Percentiles rank a stretch among this genome's conserved stretches.
phyloP scores from a whole-genome alignment of 2,888 invertebrate genomes.

The Lithophane semibrunnea region DNA sequence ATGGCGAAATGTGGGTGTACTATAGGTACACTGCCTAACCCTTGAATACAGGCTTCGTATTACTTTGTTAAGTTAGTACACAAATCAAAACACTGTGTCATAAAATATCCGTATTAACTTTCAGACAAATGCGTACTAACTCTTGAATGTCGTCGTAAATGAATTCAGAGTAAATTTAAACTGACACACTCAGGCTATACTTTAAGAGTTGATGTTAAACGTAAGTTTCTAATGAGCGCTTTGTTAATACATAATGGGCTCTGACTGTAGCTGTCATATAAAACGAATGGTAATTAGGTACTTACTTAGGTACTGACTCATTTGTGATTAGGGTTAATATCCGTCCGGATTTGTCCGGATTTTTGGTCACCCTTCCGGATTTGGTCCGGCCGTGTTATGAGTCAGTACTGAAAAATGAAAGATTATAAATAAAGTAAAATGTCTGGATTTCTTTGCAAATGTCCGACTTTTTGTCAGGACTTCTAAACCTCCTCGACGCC shows the following conservation, averaged over 20 bases:
- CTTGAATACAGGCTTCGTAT: no score
- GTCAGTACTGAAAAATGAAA: neutral
- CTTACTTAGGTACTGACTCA: conserved; percentile 1
- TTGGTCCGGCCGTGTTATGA: neutral
- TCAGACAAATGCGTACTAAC: conserved; percentile 25
- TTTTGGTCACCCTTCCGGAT: neutral
- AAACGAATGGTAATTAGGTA: conserved; percentile 50
- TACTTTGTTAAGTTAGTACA: neutral
- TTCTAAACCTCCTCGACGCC: neutral
- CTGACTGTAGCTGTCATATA: conserved; percentile 45
- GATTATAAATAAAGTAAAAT: neutral
- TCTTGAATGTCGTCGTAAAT: conserved; percentile 41
- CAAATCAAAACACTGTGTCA: conserved; percentile 27
- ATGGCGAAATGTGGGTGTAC: no score
- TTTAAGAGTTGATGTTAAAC: conserved; percentile 38
- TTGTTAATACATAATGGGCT: conserved; percentile 43
- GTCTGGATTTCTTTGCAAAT: neutral
- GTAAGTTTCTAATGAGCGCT: conserved; percentile 39
- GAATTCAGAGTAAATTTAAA: conserved; percentile 49
- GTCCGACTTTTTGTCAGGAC: neutral
- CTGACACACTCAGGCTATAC: conserved; percentile 31
- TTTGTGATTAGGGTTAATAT: neutral
- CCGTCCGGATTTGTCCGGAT: neutral
- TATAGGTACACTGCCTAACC: no score
- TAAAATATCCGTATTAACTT: conserved; percentile 25